Conservation (phyloP, 2,797 vertebrate genomes). For the Rhinoraja longicauda region DNA sequence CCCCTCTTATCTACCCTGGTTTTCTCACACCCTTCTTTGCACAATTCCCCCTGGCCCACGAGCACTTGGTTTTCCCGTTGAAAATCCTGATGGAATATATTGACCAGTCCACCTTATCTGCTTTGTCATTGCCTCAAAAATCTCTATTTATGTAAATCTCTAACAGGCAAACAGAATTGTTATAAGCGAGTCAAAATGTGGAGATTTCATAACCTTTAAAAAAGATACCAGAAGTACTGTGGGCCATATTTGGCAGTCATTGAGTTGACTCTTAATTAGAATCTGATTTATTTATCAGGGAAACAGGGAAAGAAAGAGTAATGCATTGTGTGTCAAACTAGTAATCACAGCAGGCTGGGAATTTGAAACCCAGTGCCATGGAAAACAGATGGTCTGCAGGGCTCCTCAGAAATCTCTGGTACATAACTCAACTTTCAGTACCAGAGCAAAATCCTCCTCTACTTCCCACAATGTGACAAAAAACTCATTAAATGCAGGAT, state of each 20-base stretch:
- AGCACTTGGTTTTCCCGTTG: too few species aligned
- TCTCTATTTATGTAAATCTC: not conserved
- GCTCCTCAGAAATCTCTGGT: constrained; percentile 33
- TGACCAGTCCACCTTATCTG: too few species aligned
- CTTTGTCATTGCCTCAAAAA: too few species aligned
- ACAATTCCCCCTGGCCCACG: too few species aligned
- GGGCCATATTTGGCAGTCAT: not conserved
- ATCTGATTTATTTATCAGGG: constrained; percentile 17
- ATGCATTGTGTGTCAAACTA: constrained; percentile 16
- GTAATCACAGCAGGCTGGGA: constrained; percentile 27
- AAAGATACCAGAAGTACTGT: not conserved
- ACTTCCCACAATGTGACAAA: not conserved
- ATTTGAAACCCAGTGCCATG: constrained; percentile 13
- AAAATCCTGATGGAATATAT: too few species aligned
- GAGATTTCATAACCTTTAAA: not conserved
- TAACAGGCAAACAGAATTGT: not conserved
- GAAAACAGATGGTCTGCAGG: constrained; percentile 30
- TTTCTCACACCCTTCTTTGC: too few species aligned
- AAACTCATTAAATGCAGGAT: not conserved
- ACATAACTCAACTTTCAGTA: not conserved
- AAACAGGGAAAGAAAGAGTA: not conserved
- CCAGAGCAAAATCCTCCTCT: not conserved
- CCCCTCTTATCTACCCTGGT: too few species aligned
- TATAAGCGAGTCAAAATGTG: not conserved
- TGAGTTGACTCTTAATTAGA: constrained; percentile 18